Evolutionary conservation across 2,888 invertebrate species (phyloP), one percentile per base, ranked within the genome.

Genomic region (Tachina lurida): DNA sequence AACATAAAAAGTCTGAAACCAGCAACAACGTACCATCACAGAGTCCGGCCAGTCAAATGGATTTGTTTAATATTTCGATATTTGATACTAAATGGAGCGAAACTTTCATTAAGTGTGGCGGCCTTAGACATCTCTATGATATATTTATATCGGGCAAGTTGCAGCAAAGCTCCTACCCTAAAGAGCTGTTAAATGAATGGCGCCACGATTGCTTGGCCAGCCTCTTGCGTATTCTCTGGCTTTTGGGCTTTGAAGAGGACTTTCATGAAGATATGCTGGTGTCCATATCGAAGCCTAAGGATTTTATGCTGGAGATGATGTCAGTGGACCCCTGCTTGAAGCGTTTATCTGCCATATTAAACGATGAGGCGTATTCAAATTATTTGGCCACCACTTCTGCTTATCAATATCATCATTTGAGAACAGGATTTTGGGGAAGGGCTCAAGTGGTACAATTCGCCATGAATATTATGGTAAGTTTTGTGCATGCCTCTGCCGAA

Each of bases 401-500:
- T 47, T 87, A 87, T 77, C 97, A 2, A 94, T 96, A 89, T 96
- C 96, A 89, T 96, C 96, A 97, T 87, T 97, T 97, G 90, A 97
- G 97, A 92, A 97, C 98, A 81, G 98, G 98, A 9, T 96, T 98
- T 88, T 98, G 98, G 96, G 98, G 98, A 2, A 94, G 98, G 88
- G 97, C 98, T 0, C 98, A 98, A 93, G 96, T 97, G 82, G 96
- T 98, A 19, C 98, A 98, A 91, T 98, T 97, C 91, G 96, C 97
- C 17, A 96, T 98, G 96, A 96, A 97, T 17, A 94, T 98, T 90
- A 94, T 98, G 87, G 98, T 98, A 47, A 98, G 97, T 88, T 98
- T 98, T 96, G 96, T 97, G 58, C 97, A 97, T 90, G 97, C 97
- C 73, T 96, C 97, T 60, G 95, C 96, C 12, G 95, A 95, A 87